Evolutionary conservation across 1,140 invertebrate species (phyloP), one percentile per base, ranked within the genome.

Genomic region (Pseudomyrmex dendroicus): DNA sequence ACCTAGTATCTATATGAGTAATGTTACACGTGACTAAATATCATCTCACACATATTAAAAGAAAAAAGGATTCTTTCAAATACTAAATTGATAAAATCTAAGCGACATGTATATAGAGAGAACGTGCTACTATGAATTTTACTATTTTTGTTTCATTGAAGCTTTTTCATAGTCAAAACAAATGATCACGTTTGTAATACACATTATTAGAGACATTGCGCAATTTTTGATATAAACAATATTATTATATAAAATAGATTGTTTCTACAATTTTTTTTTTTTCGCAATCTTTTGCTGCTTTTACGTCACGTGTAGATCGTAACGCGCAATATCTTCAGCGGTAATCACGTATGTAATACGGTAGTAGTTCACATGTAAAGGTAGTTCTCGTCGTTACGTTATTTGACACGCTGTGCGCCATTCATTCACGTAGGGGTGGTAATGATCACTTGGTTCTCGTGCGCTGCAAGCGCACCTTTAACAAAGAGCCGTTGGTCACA

Each of bases 381-480:
- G 44, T 78, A 78, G 76, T 35, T 8, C 8, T 80, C 20, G 44
- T 70, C 52, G 22, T 54, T 22, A 54, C 50, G 12, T 70, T 57
- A 20, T 74, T 22, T 7, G 70, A 74, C 78, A 82, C 59, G 68
- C 68, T 73, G 35, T 35, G 59, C 25, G 48, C 74, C 70, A 54
- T 74, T 74, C 35, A 73, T 82, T 73, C 78, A 74, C 57, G 35
- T n/a, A 61, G 48, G 20, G 12, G 44, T 35, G 61, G 22, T 74
- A 25, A 54, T 62, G 48, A 76, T 59, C 74, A 48, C 22, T 68
- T 77, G 12, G 77, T 86, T 92, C 72, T 92, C 72, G 64, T 72
- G 46, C 50, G 22, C 15, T n/a, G 20, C 48, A 54, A 22, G 22
- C 50, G 67, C 67, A 57, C 64, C 15, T 70, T 70, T 12, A 35